A percentile compares a stretch with the other conserved stretches of the same genome.
phyloP scores from a whole-genome alignment of 1,140 invertebrate species.

The Plutomurus gul region DNA sequence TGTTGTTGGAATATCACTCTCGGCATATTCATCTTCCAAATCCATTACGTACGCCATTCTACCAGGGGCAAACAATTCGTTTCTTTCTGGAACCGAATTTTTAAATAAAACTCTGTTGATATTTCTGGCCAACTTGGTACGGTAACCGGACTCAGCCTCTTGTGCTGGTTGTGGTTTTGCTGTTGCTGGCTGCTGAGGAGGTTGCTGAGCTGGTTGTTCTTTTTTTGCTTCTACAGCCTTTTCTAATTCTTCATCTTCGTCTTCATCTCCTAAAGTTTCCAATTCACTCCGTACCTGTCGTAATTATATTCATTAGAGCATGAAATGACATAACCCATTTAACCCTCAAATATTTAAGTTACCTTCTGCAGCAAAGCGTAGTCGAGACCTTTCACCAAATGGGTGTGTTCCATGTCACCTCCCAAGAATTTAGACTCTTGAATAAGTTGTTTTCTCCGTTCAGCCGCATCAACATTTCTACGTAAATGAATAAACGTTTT shows the following conservation, averaged over 20 bases:
- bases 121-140: conserved; percentile 75
- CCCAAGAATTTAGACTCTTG: conserved; percentile 99
- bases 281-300: conserved; percentile 75
- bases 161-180: not conserved
- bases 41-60: conserved; percentile 99
- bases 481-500: not conserved
- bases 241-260: conserved; percentile 69
- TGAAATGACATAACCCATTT: conserved; percentile 61
- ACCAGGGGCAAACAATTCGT: conserved; percentile 93
- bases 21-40: conserved; percentile 85
- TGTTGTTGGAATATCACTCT: conserved; percentile 94
- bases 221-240: conserved; percentile 44
- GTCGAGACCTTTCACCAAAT: conserved; percentile 99
- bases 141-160: conserved; percentile 61
- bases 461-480: conserved; percentile 84
- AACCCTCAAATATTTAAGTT: not conserved
- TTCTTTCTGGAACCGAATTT: conserved; percentile 66
- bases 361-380: conserved; percentile 96
- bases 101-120: conserved; percentile 67
- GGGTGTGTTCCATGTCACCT: conserved; percentile 99
- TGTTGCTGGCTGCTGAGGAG: conserved; percentile 70
- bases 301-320: no score
- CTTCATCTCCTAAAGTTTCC: conserved; percentile 75
- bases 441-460: conserved; percentile 91
- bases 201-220: no score